Evolutionary conservation across 2,797 vertebrate species (phyloP), one percentile per base, ranked within the genome.

Genomic region (Galaxias olidus): DNA sequence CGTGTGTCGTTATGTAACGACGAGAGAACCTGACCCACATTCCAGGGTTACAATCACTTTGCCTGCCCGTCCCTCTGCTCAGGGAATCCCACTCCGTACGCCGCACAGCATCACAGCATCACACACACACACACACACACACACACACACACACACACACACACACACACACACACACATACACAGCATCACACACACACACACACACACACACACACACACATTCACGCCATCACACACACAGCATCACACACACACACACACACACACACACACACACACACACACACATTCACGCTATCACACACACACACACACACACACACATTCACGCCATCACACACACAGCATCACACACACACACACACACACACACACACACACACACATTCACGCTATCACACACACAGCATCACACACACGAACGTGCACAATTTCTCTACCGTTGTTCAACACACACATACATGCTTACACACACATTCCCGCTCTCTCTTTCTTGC

Each of bases 31-130:
- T 87, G 82, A 84, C 81, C 86, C 80, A 79, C 61, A 81, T 88
- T 78, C 76, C 51, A 18, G 70, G 69, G 63, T 77, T 63, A 72
- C 66, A n/a, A n/a, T n/a, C n/a, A 60, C 72, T 71, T 30, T 10
- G 17, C n/a, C 10, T 19, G 17, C 6, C 10, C 1, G 63, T 71
- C 51, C 66, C 17, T n/a, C 63, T 46, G 61, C 74, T 76, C 6
- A 66, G 78, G 85, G 80, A 86, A 82, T 77, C 74, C 82, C 82
- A 64, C 46, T 60, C 52, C 63, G n/a, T n/a, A n/a, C n/a, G n/a
- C n/a, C n/a, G n/a, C n/a, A 69, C 45, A 63, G 43, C 57, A 63
- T 10, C 13, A 51, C 50, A 52, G n/a, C 4, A 15, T 10, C 50
- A 17, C 9, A 17, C 18, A 19, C 50, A 10, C 17, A 30, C 30